A percentile compares a stretch with the other conserved stretches of the same genome.
These are phyloP conservation scores for Emydura subglobosa DNA, from an alignment of 2,113 vertebrate genomes.

Conservation along the genomic window DNA sequence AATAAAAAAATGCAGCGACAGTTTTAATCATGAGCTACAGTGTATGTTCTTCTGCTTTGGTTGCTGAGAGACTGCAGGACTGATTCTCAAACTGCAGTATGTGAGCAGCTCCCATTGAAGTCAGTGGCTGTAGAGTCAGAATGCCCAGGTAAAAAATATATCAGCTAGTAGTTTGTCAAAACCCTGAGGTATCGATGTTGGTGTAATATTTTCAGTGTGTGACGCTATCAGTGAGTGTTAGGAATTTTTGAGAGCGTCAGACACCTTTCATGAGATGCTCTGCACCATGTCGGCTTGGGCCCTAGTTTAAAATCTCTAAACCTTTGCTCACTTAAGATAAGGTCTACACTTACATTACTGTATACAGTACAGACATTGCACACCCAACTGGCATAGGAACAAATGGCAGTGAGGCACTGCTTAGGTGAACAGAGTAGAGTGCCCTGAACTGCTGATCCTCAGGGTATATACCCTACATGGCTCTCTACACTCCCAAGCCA, in stretches of 20 bases:
- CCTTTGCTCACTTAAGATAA: neutral
- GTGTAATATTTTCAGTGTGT: neutral
- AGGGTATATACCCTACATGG: neutral
- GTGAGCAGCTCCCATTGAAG: neutral
- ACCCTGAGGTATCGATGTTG: neutral
- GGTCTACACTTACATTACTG: neutral
- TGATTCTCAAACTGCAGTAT: neutral
- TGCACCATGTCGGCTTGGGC: neutral
- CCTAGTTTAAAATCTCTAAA: neutral
- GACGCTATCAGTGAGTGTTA: neutral
- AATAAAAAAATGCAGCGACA: neutral
- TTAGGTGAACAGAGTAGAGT: neutral
- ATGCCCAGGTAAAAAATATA: neutral
- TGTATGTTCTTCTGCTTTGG: accelerated
- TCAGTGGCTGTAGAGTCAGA: neutral
- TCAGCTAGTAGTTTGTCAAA: neutral
- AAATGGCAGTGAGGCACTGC: neutral
- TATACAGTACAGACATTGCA: neutral
- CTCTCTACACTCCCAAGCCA: no score
- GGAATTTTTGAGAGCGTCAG: neutral
- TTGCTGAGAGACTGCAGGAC: neutral
- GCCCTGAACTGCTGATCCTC: neutral
- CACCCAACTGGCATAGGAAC: neutral
- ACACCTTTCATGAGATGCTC: neutral
- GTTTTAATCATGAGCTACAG: neutral